These are phyloP conservation scores for Anseranas semipalmata DNA, from an alignment of 2,113 vertebrate genomes.

Conservation along the genomic window DNA sequence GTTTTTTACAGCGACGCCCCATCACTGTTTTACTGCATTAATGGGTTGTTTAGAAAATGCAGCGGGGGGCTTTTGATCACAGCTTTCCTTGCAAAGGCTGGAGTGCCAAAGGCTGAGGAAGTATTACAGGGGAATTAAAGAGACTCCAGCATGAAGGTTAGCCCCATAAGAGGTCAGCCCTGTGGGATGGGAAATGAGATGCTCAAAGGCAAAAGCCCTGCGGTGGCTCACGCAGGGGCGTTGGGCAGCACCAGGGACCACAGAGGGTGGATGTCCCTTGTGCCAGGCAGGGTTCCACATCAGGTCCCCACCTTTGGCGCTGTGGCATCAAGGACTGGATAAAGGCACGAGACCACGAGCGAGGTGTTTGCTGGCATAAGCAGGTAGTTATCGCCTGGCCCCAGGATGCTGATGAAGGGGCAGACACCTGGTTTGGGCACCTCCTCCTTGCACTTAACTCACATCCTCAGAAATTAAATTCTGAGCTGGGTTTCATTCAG, in stretches of 20 bases:
- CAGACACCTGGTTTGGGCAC: not conserved
- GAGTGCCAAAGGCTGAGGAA: not conserved
- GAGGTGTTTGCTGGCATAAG: fast-evolving
- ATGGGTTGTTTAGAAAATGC: not conserved
- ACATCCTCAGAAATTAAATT: not conserved
- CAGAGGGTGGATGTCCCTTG: not conserved
- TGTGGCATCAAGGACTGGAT: not conserved
- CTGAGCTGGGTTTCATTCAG: not conserved
- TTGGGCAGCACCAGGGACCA: fast-evolving
- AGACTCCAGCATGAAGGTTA: not conserved
- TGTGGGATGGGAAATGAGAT: fast-evolving
- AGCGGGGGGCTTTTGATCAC: not conserved
- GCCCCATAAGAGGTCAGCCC: not conserved
- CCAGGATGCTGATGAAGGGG: fast-evolving
- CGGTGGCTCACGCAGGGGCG: fast-evolving
- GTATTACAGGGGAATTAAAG: not conserved
- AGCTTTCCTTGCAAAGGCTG: not conserved
- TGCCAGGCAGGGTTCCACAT: not conserved
- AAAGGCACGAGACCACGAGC: fast-evolving
- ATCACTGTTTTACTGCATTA: not conserved
- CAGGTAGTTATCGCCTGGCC: not conserved
- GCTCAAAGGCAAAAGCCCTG: not conserved
- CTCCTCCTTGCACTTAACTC: not conserved
- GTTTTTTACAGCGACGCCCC: fast-evolving
- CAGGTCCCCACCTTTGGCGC: fast-evolving